phyloP scores from a whole-genome alignment of 1,140 invertebrate species.

The Aphaenogaster floridana region DNA sequence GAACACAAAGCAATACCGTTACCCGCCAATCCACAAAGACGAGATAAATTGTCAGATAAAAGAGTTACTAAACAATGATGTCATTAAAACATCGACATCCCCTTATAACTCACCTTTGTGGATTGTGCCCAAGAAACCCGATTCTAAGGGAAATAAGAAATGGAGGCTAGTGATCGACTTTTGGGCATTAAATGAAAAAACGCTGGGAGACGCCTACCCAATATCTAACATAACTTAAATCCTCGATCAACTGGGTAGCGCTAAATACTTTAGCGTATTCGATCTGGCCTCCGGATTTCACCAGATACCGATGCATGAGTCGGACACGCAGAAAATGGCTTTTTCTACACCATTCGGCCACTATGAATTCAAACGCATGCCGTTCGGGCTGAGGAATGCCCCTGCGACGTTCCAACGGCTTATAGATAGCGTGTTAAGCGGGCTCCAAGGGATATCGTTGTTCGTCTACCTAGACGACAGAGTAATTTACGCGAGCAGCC shows the following conservation, averaged over 20 bases:
- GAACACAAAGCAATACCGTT: constrained; percentile 68
- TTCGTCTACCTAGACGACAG: too few relatives aligned
- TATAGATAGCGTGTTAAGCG: too few relatives aligned
- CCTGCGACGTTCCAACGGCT: constrained; percentile 3
- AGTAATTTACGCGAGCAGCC: neutral
- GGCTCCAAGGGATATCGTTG: too few relatives aligned
- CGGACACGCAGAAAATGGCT: neutral
- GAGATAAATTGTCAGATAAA: constrained; percentile 43
- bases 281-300: constrained; percentile 15
- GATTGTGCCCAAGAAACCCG: neutral
- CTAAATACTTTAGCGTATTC: too few relatives aligned
- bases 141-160: neutral
- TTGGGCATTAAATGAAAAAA: neutral
- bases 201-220: too few relatives aligned
- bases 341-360: constrained; percentile 24
- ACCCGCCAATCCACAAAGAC: constrained; percentile 61
- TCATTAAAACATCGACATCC: constrained; percentile 52
- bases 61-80: constrained; percentile 42
- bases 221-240: too few relatives aligned
- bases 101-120: constrained; percentile 65
- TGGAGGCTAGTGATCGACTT: neutral
- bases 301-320: neutral
- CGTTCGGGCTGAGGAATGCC: neutral
- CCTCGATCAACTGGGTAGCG: too few relatives aligned
- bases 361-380: neutral